Conservation (phyloP, 2,113 vertebrate species). For the Thomomys bottae region DNA sequence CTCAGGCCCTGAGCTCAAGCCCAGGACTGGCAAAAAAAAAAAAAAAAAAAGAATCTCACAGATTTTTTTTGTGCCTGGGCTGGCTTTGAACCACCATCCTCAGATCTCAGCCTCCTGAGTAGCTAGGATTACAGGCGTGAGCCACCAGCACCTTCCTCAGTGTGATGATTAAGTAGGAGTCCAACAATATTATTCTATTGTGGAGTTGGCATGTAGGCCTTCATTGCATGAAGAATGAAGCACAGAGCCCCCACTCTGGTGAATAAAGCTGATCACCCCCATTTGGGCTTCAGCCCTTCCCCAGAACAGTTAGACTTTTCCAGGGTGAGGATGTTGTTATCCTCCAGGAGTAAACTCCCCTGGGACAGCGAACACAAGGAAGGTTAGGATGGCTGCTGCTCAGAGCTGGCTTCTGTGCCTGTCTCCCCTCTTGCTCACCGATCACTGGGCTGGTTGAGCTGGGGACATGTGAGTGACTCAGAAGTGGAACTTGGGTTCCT, state of each 20-base stretch:
- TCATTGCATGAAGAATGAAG: not conserved
- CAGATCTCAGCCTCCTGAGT: no score
- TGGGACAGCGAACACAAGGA: not conserved
- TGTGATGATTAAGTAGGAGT: not conserved
- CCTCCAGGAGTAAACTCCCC: not conserved
- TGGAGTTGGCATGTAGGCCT: not conserved
- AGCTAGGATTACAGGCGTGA: no score
- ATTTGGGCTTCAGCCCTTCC: not conserved
- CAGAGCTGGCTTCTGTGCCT: no score
- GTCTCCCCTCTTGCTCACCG: not conserved
- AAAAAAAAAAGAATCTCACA: no score
- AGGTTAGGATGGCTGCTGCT: no score
- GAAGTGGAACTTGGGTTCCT: not conserved
- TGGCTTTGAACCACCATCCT: no score
- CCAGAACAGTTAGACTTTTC: not conserved
- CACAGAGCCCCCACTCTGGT: not conserved
- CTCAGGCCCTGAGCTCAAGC: no score
- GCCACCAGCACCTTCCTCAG: no score
- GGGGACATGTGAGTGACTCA: not conserved
- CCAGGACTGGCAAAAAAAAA: no score
- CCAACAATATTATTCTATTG: not conserved
- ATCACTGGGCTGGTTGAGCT: not conserved
- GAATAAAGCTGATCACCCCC: not conserved
- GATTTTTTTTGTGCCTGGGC: no score
- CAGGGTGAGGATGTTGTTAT: not conserved